phyloP scores from a whole-genome alignment of 1,140 invertebrate genomes.

The Ostrea edulis region DNA sequence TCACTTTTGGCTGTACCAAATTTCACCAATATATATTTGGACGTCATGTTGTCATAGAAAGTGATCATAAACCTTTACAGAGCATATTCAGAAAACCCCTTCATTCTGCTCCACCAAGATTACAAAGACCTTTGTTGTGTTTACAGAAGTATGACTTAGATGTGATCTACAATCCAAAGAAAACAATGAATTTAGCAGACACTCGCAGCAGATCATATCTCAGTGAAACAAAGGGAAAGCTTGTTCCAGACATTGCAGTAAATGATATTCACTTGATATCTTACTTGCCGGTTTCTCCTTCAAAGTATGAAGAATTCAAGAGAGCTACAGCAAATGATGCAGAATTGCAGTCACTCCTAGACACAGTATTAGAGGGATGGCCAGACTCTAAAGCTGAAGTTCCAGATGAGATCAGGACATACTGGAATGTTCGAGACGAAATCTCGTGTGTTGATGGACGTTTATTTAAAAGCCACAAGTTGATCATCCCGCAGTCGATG shows the following conservation, averaged over 20 bases:
- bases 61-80: conserved; percentile 75
- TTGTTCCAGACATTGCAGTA: conserved; percentile 28
- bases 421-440: neutral
- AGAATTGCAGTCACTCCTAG: too few species aligned
- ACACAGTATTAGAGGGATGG: too few species aligned
- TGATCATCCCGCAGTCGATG: neutral
- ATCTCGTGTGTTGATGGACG: too few species aligned
- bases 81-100: conserved; percentile 62
- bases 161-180: conserved; percentile 44
- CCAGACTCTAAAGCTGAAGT: too few species aligned
- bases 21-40: conserved; percentile 78
- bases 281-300: too few species aligned
- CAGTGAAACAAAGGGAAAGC: conserved; percentile 10
- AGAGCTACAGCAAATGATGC: too few species aligned
- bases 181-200: conserved; percentile 54
- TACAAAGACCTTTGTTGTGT: too few species aligned
- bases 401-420: neutral
- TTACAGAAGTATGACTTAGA: too few species aligned
- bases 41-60: conserved; percentile 60
- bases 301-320: too few species aligned
- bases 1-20: neutral
- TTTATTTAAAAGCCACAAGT: too few species aligned
- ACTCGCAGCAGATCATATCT: conserved; percentile 51
- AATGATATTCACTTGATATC: conserved; percentile 45
- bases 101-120: conserved; percentile 22